Base-by-base conservation (phyloP, 2,888 invertebrate genomes). In the Nomada lathburiana region DNA sequence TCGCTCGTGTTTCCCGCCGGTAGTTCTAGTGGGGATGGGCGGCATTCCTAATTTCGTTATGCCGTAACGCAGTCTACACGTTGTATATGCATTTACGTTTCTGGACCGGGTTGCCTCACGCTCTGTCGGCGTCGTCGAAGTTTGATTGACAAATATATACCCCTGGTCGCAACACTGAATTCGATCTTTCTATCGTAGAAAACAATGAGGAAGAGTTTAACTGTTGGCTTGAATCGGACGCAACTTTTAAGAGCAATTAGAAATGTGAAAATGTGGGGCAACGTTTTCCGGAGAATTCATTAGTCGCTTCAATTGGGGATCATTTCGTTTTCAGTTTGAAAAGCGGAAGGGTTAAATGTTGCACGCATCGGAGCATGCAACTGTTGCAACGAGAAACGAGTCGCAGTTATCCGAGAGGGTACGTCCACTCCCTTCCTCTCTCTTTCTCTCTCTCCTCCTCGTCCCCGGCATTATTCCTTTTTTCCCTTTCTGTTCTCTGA, bases 41-140 rank as follows among this genome's bases (percentile, higher is more conserved):
- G 60, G 42, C 42, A 63, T 68, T 67, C 69, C 68, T 84, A 88
- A 84, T 88, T 88, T 86, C 79, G 76, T 88, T 82, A 76, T 18
- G 52, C 29, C 70, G 68, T 75, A 76, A 84, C 68, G 13, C 77
- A 73, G 65, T 76, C 75, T 57, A n/a, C 29, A n/a, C n/a, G 2
- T 20, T 47, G 44, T 13, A n/a, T 36, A 10, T 23, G 47, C 73
- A 69, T 59, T 52, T 64, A n/a, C 62, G 71, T 47, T 53, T 63
- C 42, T 52, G 42, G 55, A 76, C 50, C 50, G 26, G 53, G 52
- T 60, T 23, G 50, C 20, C 47, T 36, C 60, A 47, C 36, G n/a
- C 53, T 23, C 57, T 69, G n/a, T 70, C 36, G 50, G 4, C n/a
- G 64, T 20, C 42, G 36, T 53, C 60, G 29, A 76, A 84, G 63